Evolutionary conservation across 2,888 invertebrate genomes (phyloP).

Genomic region (Macrosiphum euphorbiae): DNA sequence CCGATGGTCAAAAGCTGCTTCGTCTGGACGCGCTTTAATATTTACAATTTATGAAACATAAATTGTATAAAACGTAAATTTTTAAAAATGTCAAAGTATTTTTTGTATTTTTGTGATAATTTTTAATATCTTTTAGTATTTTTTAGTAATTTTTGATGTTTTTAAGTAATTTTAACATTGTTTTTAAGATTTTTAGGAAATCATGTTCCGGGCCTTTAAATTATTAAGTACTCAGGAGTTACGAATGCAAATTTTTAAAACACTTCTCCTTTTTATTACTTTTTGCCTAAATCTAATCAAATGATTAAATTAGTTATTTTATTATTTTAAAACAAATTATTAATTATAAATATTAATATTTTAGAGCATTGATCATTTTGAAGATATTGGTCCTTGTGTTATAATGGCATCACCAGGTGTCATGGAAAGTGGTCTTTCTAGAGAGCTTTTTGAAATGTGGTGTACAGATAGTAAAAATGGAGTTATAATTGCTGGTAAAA

Average conservation of each 20-base stretch:
- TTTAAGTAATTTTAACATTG: no score
- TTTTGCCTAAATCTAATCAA: background rate
- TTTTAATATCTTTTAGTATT: no score
- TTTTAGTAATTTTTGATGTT: no score
- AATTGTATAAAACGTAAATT: no score
- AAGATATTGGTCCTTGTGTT: slow-evolving; percentile 99
- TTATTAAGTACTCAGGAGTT: background rate
- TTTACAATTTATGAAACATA: no score
- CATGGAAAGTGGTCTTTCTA: slow-evolving; percentile 98
- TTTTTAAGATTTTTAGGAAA: no score
- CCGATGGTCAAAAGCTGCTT: no score
- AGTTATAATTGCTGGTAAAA: slow-evolving; percentile 92
- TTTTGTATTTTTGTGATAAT: no score
- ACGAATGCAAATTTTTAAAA: background rate
- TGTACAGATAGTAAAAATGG: slow-evolving; percentile 99
- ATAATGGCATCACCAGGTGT: slow-evolving; percentile 99
- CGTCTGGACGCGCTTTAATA: no score
- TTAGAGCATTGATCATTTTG: slow-evolving; percentile 98
- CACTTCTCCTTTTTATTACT: background rate
- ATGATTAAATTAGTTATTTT: background rate
- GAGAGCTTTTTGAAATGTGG: slow-evolving; percentile 99
- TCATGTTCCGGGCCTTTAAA: background rate
- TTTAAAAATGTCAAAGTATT: no score
- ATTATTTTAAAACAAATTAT: background rate
- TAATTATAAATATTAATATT: slow-evolving; percentile 65